Evolutionary conservation across 2,888 invertebrate genomes (phyloP).

Genomic region (Tenthredo notha): DNA sequence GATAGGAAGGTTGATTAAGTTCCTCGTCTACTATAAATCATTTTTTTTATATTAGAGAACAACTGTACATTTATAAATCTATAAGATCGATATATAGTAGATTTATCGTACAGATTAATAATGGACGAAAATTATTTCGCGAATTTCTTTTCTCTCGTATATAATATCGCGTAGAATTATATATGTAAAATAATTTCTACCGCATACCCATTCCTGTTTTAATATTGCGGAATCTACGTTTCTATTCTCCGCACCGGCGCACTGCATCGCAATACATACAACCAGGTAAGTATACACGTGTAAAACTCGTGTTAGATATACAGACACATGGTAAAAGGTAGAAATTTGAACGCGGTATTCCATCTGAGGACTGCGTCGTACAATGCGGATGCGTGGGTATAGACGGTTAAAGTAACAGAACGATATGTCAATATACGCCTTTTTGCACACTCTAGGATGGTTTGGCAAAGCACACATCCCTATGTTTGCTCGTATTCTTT

Average conservation of each 20-base stretch:
- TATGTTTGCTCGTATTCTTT: neutral
- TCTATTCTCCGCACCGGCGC: neutral
- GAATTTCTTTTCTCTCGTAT: neutral
- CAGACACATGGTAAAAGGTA: neutral
- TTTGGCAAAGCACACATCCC: neutral
- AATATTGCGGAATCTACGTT: neutral
- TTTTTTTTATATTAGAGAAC: neutral
- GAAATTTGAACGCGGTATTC: neutral
- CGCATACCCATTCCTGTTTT: neutral
- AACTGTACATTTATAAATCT: too few species aligned
- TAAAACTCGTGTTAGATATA: neutral
- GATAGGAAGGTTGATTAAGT: neutral
- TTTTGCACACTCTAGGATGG: neutral
- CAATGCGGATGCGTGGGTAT: slow-evolving; percentile 33
- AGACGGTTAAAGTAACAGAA: neutral
- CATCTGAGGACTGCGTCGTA: slow-evolving; percentile 36
- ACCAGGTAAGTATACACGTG: neutral
- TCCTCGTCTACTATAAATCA: neutral
- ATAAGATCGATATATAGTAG: neutral
- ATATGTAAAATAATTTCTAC: neutral
- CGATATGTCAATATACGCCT: neutral
- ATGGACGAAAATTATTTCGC: neutral
- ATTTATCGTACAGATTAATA: neutral
- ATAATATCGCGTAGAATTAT: neutral
- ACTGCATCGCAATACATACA: neutral